A percentile compares a stretch with the other conserved stretches of the same genome.
These are phyloP conservation scores for Furcula furcula DNA, from an alignment of 2,888 invertebrate genomes.

Conservation along the genomic window DNA sequence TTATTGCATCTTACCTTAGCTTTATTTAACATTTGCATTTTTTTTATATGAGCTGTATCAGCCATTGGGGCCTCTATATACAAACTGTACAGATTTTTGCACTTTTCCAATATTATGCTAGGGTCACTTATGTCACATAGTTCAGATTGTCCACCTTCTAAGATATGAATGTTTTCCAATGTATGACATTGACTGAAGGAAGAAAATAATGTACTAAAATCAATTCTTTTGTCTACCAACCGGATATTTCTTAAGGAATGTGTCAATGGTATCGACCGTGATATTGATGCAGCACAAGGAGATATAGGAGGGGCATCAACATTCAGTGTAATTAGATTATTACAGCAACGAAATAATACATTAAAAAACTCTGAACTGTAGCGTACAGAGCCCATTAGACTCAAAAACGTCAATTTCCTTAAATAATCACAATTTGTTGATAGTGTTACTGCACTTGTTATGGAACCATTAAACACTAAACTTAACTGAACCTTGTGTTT, in stretches of 20 bases:
- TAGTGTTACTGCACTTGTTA: conserved; percentile 40
- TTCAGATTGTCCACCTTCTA: conserved; percentile 35
- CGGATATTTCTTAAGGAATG: conserved; percentile 55
- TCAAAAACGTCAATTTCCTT: conserved; percentile 58
- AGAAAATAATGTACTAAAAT: conserved; percentile 48
- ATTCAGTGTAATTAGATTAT: conserved; percentile 52
- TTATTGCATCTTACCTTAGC: conserved; percentile 37
- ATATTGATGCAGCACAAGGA: conserved; percentile 36
- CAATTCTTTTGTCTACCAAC: conserved; percentile 47
- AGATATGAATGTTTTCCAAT: conserved; percentile 58
- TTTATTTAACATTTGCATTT: conserved; percentile 37
- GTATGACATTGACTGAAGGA: conserved; percentile 49
- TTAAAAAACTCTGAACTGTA: conserved; percentile 56
- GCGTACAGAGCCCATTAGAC: conserved; percentile 44
- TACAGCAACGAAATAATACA: conserved; percentile 51
- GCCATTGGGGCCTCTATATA: conserved; percentile 42
- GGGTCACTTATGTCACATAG: conserved; percentile 41
- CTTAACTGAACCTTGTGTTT: conserved; percentile 40
- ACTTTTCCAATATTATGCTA: conserved; percentile 43
- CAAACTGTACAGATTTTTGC: conserved; percentile 53
- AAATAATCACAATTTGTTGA: conserved; percentile 42
- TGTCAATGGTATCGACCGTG: conserved; percentile 43
- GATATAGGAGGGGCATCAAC: conserved; percentile 38
- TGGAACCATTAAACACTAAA: conserved; percentile 36
- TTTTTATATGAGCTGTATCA: conserved; percentile 27